Percentiles rank a stretch among this genome's conserved stretches.
These are phyloP conservation scores for Lordiphosa mommai DNA, from an alignment of 1,140 invertebrate genomes.

Conservation along the genomic window DNA sequence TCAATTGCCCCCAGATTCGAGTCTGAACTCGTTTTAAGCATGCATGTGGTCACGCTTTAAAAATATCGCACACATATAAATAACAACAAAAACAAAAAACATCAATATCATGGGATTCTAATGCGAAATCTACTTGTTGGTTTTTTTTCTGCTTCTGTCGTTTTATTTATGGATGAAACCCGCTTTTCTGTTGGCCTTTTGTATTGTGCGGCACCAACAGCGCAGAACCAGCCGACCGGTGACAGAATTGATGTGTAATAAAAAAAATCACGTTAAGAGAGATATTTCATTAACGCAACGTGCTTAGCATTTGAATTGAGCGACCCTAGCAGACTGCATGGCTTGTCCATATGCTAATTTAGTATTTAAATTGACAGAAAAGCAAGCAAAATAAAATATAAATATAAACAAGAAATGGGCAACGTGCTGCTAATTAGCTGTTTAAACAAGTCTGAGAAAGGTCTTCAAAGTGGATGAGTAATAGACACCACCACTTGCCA, in stretches of 20 bases:
- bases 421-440: conserved; percentile 38
- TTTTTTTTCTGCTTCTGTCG: conserved; percentile 10
- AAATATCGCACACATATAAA: conserved; percentile 43
- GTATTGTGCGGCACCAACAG: conserved; percentile 16
- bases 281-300: conserved; percentile 9
- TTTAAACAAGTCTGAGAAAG: conserved; percentile 8
- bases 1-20: conserved; percentile 26
- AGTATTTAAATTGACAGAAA: conserved; percentile 48
- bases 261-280: conserved; percentile 13
- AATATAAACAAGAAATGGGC: conserved; percentile 17
- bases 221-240: conserved; percentile 32
- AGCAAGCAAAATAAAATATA: conserved; percentile 7
- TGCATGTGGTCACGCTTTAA: conserved; percentile 69
- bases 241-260: conserved; percentile 38
- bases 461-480: conserved; percentile 16
- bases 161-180: conserved; percentile 5
- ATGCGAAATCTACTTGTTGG: conserved; percentile 36
- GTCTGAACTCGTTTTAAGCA: conserved; percentile 33
- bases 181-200: conserved; percentile 10
- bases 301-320: conserved; percentile 54
- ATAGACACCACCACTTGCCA: conserved; percentile 13
- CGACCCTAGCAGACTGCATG: conserved; percentile 44
- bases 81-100: conserved; percentile 11
- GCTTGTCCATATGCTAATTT: conserved; percentile 63
- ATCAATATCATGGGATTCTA: conserved; percentile 31